Conservation (phyloP, 1,140 invertebrate genomes). For the Carposina sasakii region DNA sequence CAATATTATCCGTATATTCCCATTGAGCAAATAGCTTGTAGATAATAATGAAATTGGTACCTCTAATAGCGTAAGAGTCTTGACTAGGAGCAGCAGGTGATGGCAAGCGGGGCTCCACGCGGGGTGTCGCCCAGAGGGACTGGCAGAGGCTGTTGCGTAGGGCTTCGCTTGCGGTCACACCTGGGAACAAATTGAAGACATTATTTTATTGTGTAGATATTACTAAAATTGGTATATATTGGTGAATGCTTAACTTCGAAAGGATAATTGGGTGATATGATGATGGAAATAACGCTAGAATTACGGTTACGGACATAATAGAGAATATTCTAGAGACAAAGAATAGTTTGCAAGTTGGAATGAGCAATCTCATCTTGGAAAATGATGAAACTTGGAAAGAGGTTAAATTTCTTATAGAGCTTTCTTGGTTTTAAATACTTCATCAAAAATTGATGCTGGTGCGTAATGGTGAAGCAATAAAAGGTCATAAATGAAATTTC, state of each 20-base stretch:
- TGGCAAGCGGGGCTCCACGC: conserved; percentile 39
- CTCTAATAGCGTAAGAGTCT: conserved; percentile 45
- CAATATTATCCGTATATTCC: too few relatives aligned
- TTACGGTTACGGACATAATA: too few relatives aligned
- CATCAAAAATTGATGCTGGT: too few relatives aligned
- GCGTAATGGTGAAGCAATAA: too few relatives aligned
- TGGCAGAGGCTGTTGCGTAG: conserved; percentile 52
- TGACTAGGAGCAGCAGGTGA: conserved; percentile 40
- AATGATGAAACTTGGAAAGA: too few relatives aligned
- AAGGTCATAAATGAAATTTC: too few relatives aligned
- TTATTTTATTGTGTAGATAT: not conserved
- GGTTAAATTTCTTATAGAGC: too few relatives aligned
- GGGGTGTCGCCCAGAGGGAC: conserved; percentile 48
- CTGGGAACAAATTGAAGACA: conserved; percentile 32
- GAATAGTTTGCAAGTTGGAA: not conserved
- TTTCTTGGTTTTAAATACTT: too few relatives aligned
- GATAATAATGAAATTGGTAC: conserved; percentile 25
- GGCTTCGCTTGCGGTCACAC: conserved; percentile 58
- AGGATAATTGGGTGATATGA: not conserved
- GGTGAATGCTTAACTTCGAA: not conserved
- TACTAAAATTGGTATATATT: not conserved
- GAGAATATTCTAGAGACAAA: not conserved
- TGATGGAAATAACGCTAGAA: not conserved
- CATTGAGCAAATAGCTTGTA: too few relatives aligned
- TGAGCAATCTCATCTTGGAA: not conserved